phyloP scores from a whole-genome alignment of 2,797 vertebrate genomes.

The Podarcis lilfordi region DNA sequence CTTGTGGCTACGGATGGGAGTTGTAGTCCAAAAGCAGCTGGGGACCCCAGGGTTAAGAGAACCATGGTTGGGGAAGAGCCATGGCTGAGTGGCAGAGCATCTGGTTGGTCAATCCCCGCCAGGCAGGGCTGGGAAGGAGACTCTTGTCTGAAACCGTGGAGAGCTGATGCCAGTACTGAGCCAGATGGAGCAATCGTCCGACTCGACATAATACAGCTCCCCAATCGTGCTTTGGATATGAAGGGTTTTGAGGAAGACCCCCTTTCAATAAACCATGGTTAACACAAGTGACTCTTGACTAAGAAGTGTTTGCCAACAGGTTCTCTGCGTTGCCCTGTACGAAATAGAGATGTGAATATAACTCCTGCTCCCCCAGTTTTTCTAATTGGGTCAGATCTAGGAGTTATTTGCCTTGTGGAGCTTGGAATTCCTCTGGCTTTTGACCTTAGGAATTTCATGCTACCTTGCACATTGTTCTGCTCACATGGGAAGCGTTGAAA shows the following conservation, averaged over 20 bases:
- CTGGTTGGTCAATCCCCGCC: too few species aligned
- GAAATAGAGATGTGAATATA: background rate
- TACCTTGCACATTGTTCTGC: background rate
- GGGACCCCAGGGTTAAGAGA: background rate
- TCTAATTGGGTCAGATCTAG: background rate
- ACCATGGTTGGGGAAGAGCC: too few species aligned
- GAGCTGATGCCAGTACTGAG: too few species aligned
- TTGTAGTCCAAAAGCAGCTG: background rate
- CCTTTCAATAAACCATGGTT: too few species aligned
- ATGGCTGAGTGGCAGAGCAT: too few species aligned
- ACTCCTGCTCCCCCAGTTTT: background rate
- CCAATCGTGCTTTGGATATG: too few species aligned
- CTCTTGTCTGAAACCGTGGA: too few species aligned
- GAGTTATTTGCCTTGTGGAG: background rate
- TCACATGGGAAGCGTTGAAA: too few species aligned
- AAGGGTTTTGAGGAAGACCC: background rate
- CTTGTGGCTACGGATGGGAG: background rate
- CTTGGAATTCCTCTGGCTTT: background rate
- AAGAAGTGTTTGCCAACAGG: background rate
- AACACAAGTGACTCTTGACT: too few species aligned
- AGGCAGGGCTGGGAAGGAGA: too few species aligned
- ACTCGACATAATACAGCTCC: too few species aligned
- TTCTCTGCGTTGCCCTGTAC: background rate
- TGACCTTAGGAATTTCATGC: background rate
- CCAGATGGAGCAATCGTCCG: too few species aligned